Conservation (phyloP, 1,140 invertebrate species). For the Parapsyche elsis region DNA sequence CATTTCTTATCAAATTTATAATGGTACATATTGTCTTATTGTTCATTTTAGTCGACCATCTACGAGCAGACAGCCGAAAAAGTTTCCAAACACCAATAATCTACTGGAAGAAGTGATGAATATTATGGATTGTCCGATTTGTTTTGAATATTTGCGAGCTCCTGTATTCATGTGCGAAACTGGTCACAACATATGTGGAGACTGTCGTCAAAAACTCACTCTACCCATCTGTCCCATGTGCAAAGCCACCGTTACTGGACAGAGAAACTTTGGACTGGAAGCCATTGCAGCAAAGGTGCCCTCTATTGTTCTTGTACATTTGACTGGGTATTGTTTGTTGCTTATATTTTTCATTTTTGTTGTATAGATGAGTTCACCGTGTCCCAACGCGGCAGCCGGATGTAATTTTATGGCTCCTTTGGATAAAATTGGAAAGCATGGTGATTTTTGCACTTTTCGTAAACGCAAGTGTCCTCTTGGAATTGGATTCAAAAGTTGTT, state of each 20-base stretch:
- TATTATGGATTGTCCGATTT: conserved; percentile 78
- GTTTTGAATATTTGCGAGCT: conserved; percentile 79
- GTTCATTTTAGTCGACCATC: neutral
- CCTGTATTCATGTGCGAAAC: conserved; percentile 80
- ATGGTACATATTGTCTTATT: too few relatives aligned
- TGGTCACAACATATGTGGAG: conserved; percentile 81
- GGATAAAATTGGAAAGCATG: conserved; percentile 21
- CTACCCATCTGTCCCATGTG: conserved; percentile 79
- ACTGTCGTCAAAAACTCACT: conserved; percentile 72
- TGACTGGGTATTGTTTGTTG: too few relatives aligned
- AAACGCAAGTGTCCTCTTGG: conserved; percentile 41
- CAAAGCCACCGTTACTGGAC: conserved; percentile 75
- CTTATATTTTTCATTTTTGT: too few relatives aligned
- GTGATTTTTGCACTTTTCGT: conserved; percentile 21
- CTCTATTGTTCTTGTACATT: neutral
- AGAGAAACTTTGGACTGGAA: conserved; percentile 80
- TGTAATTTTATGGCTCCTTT: conserved; percentile 2
- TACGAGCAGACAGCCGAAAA: neutral
- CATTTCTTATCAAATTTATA: too few relatives aligned
- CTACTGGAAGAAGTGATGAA: neutral
- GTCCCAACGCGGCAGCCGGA: conserved; percentile 32
- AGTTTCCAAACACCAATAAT: neutral
- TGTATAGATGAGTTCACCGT: conserved; percentile 28
- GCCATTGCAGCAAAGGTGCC: conserved; percentile 65
- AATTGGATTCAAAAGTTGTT: neutral